These are phyloP conservation scores for Carlito syrichta DNA, from an alignment of 2,113 vertebrate genomes.

Conservation along the genomic window DNA sequence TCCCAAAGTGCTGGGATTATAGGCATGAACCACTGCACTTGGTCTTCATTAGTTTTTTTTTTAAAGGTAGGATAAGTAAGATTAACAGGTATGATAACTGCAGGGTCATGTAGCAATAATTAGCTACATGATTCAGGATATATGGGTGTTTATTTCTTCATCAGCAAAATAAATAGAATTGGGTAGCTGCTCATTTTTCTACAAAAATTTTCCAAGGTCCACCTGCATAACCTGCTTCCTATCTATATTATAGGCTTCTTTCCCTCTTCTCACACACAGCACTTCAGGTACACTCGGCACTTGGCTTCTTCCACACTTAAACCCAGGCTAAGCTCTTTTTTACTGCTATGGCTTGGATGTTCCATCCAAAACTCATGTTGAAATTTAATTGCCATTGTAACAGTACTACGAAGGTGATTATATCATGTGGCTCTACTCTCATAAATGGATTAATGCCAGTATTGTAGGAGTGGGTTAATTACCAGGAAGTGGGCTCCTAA, in stretches of 20 bases:
- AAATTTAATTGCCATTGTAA: not conserved
- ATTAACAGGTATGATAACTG: too few species aligned
- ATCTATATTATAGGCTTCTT: not conserved
- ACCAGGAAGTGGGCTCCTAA: not conserved
- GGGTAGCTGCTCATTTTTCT: not conserved
- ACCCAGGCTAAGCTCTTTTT: not conserved
- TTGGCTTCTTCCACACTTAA: too few species aligned
- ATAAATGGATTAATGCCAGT: not conserved
- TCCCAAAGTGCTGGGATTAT: too few species aligned
- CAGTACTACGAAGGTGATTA: not conserved
- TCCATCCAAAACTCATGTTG: not conserved
- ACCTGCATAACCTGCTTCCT: fast-evolving
- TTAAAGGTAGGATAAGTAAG: too few species aligned
- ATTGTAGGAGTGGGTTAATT: not conserved
- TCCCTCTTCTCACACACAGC: fast-evolving
- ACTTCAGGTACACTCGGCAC: too few species aligned
- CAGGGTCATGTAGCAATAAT: too few species aligned
- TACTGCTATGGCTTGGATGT: not conserved
- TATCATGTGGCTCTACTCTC: not conserved
- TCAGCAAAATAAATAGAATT: not conserved
- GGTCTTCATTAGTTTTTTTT: too few species aligned
- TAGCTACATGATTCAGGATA: not conserved
- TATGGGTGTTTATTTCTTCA: not conserved
- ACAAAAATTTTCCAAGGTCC: not conserved
- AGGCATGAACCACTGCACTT: too few species aligned